These are phyloP conservation scores for Mionectes macconnelli DNA, from an alignment of 2,113 vertebrate genomes.

Conservation along the genomic window DNA sequence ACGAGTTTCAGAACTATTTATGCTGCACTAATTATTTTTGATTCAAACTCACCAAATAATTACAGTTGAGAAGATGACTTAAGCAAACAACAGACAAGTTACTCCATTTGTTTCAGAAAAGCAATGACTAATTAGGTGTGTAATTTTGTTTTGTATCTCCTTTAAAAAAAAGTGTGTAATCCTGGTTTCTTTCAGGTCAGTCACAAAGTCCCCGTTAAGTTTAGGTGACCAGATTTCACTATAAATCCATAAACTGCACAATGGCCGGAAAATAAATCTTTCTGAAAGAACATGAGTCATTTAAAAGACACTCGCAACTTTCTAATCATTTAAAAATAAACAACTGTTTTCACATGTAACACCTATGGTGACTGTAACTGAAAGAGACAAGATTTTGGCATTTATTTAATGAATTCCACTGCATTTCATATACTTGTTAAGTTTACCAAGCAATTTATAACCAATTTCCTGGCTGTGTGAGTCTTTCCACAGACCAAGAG, in stretches of 20 bases:
- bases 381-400: neutral
- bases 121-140: neutral
- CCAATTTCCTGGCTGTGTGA: neutral
- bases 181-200: neutral
- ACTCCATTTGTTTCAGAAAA: neutral
- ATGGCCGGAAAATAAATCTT: neutral
- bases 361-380: neutral
- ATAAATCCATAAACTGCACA: neutral
- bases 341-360: neutral
- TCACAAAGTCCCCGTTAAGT: neutral
- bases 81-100: constrained; percentile 23
- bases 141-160: neutral
- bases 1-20: neutral
- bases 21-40: neutral
- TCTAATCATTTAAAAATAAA: neutral
- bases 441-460: neutral
- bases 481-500: neutral
- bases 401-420: neutral
- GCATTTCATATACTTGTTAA: neutral
- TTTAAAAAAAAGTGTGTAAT: neutral
- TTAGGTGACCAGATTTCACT: neutral
- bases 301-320: neutral
- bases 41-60: neutral
- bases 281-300: neutral
- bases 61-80: constrained; percentile 36